phyloP scores from a whole-genome alignment of 2,113 vertebrate species.

The Triplophysa dalaica region DNA sequence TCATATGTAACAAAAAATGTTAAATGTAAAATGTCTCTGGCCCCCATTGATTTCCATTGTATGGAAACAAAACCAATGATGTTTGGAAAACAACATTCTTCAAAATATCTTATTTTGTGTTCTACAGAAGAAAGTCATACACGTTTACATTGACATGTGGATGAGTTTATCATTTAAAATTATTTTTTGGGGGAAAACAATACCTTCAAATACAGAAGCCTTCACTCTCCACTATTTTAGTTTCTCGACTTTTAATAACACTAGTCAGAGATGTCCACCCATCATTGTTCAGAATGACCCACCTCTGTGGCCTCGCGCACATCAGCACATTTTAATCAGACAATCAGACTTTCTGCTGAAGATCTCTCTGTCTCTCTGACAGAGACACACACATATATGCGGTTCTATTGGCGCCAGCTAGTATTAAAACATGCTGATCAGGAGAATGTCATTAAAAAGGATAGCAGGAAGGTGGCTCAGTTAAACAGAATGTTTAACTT shows the following conservation, averaged over 20 bases:
- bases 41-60: too few species aligned
- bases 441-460: background rate
- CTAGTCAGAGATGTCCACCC: background rate
- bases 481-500: background rate
- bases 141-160: too few species aligned
- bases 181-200: too few species aligned
- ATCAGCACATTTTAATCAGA: conserved; percentile 18
- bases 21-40: too few species aligned
- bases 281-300: conserved; percentile 25
- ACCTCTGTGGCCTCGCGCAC: background rate
- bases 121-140: too few species aligned
- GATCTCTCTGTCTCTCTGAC: background rate
- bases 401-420: conserved; percentile 2
- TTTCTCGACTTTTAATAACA: background rate
- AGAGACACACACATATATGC: background rate
- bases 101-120: too few species aligned
- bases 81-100: too few species aligned
- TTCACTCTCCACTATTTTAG: too few species aligned
- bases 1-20: too few species aligned
- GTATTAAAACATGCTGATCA: conserved; percentile 17
- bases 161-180: too few species aligned
- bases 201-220: too few species aligned
- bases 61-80: too few species aligned
- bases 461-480: background rate
- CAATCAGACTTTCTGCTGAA: background rate